A percentile compares a stretch with the other conserved stretches of the same genome.
Evolutionary conservation across 2,888 invertebrate genomes (phyloP).

Genomic region (Parapristionchus giblindavisi): DNA sequence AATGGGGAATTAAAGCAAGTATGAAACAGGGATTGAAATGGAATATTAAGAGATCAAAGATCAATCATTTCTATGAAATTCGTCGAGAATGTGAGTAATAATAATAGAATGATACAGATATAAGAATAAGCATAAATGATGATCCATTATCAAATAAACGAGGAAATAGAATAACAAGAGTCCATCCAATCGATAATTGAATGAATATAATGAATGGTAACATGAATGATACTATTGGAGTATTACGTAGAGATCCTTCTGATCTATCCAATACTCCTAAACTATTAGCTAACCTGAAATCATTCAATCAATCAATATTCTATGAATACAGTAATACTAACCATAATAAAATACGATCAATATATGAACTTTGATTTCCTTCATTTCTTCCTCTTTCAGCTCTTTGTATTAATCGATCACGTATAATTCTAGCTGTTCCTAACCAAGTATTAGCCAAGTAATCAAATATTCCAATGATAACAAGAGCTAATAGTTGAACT

Average conservation of each 20-base stretch:
- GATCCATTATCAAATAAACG: conserved; percentile 27
- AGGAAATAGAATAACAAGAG: conserved; percentile 15
- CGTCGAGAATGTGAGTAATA: no score
- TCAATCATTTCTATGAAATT: no score
- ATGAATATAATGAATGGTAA: not conserved
- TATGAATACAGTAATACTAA: no score
- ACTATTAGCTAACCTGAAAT: conserved; percentile 4
- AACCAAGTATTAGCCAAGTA: conserved; percentile 21
- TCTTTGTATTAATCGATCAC: not conserved
- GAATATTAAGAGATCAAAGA: no score
- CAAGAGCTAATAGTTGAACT: no score
- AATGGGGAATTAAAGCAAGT: no score
- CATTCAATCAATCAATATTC: not conserved
- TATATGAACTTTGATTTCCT: not conserved
- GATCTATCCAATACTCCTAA: not conserved
- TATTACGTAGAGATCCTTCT: not conserved
- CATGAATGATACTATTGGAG: not conserved
- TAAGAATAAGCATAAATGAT: conserved; percentile 23
- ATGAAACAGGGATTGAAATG: no score
- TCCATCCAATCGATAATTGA: conserved; percentile 1
- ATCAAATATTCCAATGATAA: conserved; percentile 9
- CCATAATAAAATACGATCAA: no score
- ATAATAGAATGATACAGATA: no score
- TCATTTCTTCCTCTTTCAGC: conserved; percentile 6
- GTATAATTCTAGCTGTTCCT: not conserved